These are phyloP conservation scores for Podargus strigoides DNA, from an alignment of 2,797 vertebrate genomes.

Conservation along the genomic window DNA sequence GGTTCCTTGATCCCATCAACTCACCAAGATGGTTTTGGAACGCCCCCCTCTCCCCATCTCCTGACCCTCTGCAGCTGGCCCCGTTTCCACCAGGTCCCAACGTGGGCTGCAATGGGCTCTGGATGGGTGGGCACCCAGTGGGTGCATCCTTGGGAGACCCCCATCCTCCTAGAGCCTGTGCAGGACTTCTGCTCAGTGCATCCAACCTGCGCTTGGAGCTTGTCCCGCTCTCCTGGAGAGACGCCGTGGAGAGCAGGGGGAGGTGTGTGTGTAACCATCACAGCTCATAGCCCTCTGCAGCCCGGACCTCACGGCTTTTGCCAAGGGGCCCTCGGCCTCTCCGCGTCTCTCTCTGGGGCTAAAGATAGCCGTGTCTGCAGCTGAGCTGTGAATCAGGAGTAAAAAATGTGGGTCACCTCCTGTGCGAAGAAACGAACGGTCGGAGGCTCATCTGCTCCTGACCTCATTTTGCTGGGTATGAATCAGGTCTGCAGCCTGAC, in stretches of 20 bases:
- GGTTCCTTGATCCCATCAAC: background rate
- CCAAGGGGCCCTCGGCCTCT: constrained; percentile 25
- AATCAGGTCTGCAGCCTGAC: background rate
- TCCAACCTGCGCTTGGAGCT: background rate
- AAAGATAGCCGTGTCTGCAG: constrained; percentile 36
- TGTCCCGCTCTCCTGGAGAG: background rate
- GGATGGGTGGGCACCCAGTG: background rate
- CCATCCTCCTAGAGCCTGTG: background rate
- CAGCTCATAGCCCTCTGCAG: background rate
- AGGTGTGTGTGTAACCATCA: background rate
- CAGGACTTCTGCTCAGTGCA: background rate
- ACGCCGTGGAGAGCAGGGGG: background rate
- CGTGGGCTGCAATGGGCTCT: fast-evolving
- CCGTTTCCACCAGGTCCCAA: background rate
- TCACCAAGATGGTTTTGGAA: background rate
- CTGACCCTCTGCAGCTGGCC: fast-evolving
- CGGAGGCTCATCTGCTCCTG: background rate
- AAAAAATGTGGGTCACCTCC: constrained; percentile 65
- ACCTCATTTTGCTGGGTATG: background rate
- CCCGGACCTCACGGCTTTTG: background rate
- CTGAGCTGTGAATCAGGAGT: constrained; percentile 66
- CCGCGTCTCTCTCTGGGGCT: constrained; percentile 9
- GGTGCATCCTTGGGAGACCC: background rate
- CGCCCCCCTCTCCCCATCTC: fast-evolving
- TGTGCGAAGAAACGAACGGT: background rate